A percentile compares a stretch with the other conserved stretches of the same genome.
These are phyloP conservation scores for Colistium nudipinnis DNA, from an alignment of 2,113 vertebrate genomes.

Conservation along the genomic window DNA sequence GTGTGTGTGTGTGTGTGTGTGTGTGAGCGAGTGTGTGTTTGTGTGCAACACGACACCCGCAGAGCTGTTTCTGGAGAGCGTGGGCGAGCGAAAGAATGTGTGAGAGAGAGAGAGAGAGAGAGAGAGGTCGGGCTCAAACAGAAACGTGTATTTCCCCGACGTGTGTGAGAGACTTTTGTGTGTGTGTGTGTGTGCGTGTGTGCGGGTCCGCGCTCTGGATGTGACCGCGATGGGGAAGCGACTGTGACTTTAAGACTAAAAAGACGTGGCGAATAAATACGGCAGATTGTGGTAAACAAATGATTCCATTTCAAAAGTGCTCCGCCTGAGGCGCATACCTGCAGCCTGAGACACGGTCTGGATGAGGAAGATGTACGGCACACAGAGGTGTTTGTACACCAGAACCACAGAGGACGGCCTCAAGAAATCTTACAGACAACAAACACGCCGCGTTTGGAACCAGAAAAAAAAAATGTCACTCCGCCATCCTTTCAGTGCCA, in stretches of 20 bases:
- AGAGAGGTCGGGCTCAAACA: constrained; percentile 23
- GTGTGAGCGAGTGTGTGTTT: background rate
- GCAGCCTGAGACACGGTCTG: background rate
- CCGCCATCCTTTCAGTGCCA: background rate
- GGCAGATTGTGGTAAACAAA: constrained; percentile 11
- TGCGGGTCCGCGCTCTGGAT: constrained; percentile 38
- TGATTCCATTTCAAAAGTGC: constrained; percentile 12
- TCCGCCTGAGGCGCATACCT: constrained; percentile 19
- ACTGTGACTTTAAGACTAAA: constrained; percentile 12
- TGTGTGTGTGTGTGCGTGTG: background rate
- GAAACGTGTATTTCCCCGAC: constrained; percentile 31
- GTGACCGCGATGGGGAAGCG: constrained; percentile 7
- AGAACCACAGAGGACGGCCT: background rate
- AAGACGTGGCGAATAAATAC: background rate
- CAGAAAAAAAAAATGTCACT: background rate
- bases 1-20: too few relatives aligned
- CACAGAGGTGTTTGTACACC: too few relatives aligned
- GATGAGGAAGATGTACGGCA: too few relatives aligned
- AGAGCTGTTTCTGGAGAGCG: constrained; percentile 27
- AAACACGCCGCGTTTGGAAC: background rate
- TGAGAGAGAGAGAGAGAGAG: background rate
- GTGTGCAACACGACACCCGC: constrained; percentile 26
- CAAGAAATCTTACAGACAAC: background rate
- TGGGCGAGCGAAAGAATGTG: constrained; percentile 64
- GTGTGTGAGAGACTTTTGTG: constrained; percentile 34